phyloP scores from a whole-genome alignment of 2,113 vertebrate genomes.

The Dipodomys merriami region DNA sequence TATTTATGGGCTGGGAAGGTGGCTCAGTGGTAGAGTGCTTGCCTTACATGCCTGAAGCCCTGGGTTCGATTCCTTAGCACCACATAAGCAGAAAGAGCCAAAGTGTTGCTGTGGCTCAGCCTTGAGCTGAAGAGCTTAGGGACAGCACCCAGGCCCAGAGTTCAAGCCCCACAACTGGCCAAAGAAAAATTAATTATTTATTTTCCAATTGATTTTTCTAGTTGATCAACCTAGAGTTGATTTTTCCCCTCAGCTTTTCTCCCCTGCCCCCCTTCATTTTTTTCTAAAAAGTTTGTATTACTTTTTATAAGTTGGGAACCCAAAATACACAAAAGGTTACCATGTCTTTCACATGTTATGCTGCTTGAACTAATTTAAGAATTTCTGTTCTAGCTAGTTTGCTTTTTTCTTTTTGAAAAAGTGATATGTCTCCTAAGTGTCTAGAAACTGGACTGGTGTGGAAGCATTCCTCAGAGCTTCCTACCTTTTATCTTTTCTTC shows the following conservation, averaged over 20 bases:
- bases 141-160: too few species aligned
- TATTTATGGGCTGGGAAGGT: not conserved
- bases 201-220: not conserved
- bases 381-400: slow-evolving; percentile 32
- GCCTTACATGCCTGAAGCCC: too few species aligned
- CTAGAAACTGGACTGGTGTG: not conserved
- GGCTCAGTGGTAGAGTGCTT: too few species aligned
- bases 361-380: slow-evolving; percentile 21
- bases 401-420: rapidly evolving
- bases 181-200: not conserved
- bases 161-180: too few species aligned
- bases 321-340: slow-evolving; percentile 47
- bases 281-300: not conserved
- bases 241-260: slow-evolving; percentile 11
- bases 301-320: slow-evolving; percentile 44
- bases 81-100: too few species aligned
- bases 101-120: too few species aligned
- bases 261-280: not conserved
- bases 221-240: not conserved
- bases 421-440: not conserved
- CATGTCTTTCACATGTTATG: slow-evolving; percentile 4
- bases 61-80: too few species aligned
- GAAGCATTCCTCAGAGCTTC: not conserved
- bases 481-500: not conserved
- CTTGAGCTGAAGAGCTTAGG: too few species aligned